Percentiles rank a stretch among this genome's conserved stretches.
phyloP scores from a whole-genome alignment of 2,113 vertebrate species.

The Stegastes partitus region DNA sequence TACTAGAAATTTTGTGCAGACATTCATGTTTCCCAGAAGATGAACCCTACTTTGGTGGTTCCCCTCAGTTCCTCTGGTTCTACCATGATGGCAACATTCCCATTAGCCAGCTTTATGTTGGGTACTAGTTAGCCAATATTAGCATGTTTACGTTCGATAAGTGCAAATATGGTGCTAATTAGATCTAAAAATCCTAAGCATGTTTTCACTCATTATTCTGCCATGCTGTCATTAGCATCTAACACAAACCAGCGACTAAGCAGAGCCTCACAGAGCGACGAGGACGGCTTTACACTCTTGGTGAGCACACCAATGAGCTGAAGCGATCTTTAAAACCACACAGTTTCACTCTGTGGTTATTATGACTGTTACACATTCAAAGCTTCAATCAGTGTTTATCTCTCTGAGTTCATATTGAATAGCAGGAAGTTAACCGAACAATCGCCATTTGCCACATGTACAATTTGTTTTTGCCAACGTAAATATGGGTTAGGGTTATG shows the following conservation, averaged over 20 bases:
- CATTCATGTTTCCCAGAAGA: background rate
- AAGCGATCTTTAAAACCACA: constrained; percentile 2
- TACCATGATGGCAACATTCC: background rate
- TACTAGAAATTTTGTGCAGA: background rate
- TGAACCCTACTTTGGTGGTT: background rate
- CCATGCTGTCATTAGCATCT: background rate
- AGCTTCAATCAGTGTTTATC: background rate
- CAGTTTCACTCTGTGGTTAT: background rate
- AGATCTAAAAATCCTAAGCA: background rate
- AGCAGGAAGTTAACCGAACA: constrained; percentile 14
- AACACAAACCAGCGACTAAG: background rate
- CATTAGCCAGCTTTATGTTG: background rate
- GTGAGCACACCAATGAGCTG: background rate
- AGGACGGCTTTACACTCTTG: background rate
- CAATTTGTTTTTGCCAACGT: background rate
- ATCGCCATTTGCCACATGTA: background rate
- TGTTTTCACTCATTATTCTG: background rate
- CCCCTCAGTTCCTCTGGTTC: background rate
- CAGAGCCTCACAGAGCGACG: background rate
- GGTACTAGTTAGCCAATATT: background rate
- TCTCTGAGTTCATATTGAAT: constrained; percentile 6
- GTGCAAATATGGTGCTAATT: background rate
- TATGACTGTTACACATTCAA: background rate
- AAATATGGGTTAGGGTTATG: no score
- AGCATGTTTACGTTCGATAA: background rate